A percentile compares a stretch with the other conserved stretches of the same genome.
Evolutionary conservation across 1,140 invertebrate genomes (phyloP).

Genomic region (Aphelinus certus): DNA sequence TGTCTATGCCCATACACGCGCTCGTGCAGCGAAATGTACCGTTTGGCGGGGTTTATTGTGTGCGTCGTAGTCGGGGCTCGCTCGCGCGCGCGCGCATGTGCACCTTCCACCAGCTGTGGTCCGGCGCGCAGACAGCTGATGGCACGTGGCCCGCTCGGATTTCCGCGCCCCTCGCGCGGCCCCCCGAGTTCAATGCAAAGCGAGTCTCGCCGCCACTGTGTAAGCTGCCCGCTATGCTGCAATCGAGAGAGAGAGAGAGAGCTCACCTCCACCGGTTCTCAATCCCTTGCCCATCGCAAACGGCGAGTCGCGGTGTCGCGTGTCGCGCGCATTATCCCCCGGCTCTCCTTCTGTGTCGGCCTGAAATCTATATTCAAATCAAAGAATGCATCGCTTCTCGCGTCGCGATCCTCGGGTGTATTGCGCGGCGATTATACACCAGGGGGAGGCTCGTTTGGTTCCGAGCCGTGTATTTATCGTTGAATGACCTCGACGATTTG

Average conservation of each 20-base stretch:
- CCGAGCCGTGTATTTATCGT: too few species aligned
- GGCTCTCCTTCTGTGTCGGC: too few species aligned
- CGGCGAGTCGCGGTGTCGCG: too few species aligned
- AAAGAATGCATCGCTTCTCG: too few species aligned
- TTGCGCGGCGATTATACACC: too few species aligned
- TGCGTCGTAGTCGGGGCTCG: conserved; percentile 4
- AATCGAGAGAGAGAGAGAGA: conserved; percentile 14
- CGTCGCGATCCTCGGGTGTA: too few species aligned
- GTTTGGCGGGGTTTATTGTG: conserved; percentile 13
- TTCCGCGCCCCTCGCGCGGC: conserved; percentile 43
- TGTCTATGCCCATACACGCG: not conserved
- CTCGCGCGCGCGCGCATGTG: conserved; percentile 7
- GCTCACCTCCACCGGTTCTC: conserved; percentile 50
- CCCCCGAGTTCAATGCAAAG: conserved; percentile 16
- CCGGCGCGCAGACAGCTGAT: conserved; percentile 60
- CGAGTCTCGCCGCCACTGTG: conserved; percentile 21
- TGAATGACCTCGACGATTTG: too few species aligned
- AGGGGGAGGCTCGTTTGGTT: too few species aligned
- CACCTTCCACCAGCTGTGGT: conserved; percentile 57
- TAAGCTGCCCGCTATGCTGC: conserved; percentile 33
- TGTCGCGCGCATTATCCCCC: too few species aligned
- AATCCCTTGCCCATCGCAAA: conserved; percentile 16
- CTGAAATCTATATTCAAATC: too few species aligned
- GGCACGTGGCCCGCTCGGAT: conserved; percentile 60
- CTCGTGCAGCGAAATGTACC: conserved; percentile 35